Evolutionary conservation across 2,888 invertebrate species (phyloP).

Genomic region (Blastobasis adustella): DNA sequence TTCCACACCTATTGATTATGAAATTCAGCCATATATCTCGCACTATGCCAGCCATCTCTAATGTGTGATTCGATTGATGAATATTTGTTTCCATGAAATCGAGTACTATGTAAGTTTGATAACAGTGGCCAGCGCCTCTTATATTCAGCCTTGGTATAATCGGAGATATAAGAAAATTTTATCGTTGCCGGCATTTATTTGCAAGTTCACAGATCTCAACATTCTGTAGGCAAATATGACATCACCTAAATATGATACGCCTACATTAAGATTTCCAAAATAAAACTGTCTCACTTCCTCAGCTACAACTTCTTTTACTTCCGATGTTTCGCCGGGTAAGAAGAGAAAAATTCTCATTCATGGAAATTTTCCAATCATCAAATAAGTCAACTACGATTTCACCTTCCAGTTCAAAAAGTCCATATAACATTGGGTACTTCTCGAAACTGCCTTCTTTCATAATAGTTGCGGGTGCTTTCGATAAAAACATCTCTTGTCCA

Average conservation of each 20-base stretch:
- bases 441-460: slow-evolving; percentile 23
- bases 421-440: slow-evolving; percentile 36
- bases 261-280: slow-evolving; percentile 30
- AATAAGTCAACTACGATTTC: slow-evolving; percentile 9
- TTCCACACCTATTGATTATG: slow-evolving; percentile 30
- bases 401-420: slow-evolving; percentile 43
- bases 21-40: neutral
- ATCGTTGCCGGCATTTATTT: slow-evolving; percentile 20
- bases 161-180: slow-evolving; percentile 18
- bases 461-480: slow-evolving; percentile 32
- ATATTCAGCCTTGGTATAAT: neutral
- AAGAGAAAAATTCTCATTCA: too few relatives aligned
- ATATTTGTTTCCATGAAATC: neutral
- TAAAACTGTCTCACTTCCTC: slow-evolving; percentile 30
- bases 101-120: slow-evolving; percentile 2
- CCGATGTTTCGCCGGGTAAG: slow-evolving; percentile 9
- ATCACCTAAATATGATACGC: slow-evolving; percentile 45
- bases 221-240: slow-evolving; percentile 18
- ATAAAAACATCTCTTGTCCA: slow-evolving; percentile 24
- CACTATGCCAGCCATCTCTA: neutral
- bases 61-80: neutral
- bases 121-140: slow-evolving; percentile 4
- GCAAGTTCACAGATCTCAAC: slow-evolving; percentile 15
- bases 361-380: slow-evolving; percentile 5
- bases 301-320: slow-evolving; percentile 28